These are phyloP conservation scores for Psittacula cyanocephala DNA, from an alignment of 2,113 vertebrate genomes.

Conservation along the genomic window DNA sequence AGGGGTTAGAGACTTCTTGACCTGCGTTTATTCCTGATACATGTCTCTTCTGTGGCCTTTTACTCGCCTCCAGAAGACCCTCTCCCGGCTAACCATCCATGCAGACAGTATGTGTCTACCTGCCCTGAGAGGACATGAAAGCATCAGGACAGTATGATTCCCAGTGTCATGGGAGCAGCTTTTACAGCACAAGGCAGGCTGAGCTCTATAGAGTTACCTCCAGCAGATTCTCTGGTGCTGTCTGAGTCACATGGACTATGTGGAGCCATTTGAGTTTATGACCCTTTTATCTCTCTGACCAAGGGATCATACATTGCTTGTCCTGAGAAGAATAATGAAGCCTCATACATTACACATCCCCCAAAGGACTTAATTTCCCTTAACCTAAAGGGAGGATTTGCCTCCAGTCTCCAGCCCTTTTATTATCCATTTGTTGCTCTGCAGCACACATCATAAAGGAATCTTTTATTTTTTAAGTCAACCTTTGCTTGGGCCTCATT, in stretches of 20 bases:
- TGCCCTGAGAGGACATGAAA: not conserved
- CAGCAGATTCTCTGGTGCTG: not conserved
- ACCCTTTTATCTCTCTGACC: conserved; percentile 30
- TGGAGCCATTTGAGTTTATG: not conserved
- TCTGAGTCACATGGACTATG: not conserved
- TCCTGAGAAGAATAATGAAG: conserved; percentile 34
- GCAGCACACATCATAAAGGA: conserved; percentile 21
- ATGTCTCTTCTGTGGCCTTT: not conserved
- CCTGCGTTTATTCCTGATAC: rapidly evolving
- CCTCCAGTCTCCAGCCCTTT: conserved; percentile 12
- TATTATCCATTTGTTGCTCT: conserved; percentile 37
- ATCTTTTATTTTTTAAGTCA: conserved; percentile 44
- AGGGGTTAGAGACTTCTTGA: not conserved
- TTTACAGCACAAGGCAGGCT: not conserved
- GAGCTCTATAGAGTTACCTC: not conserved
- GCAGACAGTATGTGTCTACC: not conserved
- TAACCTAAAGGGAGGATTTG: conserved; percentile 36
- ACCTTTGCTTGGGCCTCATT: conserved; percentile 23
- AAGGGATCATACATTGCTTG: not conserved
- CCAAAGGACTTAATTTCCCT: conserved; percentile 36
- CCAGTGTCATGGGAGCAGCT: not conserved
- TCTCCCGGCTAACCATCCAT: not conserved
- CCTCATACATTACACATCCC: not conserved
- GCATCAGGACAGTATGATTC: not conserved
- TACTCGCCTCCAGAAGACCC: not conserved